Evolutionary conservation across 2,888 invertebrate species (phyloP).

Genomic region (Reticulitermes lucifugus): DNA sequence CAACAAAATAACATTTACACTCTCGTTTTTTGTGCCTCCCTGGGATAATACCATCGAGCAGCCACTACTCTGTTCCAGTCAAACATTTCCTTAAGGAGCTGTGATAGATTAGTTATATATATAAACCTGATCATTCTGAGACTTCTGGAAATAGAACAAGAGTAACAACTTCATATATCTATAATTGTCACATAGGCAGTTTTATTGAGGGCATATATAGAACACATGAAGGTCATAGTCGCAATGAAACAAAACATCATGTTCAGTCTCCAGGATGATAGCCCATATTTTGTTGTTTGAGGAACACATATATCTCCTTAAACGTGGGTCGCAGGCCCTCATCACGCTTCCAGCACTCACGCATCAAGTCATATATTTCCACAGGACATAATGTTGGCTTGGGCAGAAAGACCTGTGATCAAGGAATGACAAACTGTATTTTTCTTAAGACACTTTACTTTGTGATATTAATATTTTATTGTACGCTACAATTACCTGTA

Average conservation of each 20-base stretch:
- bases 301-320: slow-evolving; percentile 76
- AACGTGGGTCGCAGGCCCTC: slow-evolving; percentile 71
- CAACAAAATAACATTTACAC: too few species aligned
- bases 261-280: slow-evolving; percentile 62
- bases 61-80: too few species aligned
- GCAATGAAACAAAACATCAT: neutral
- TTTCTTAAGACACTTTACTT: too few species aligned
- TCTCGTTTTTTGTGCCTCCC: too few species aligned
- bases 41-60: too few species aligned
- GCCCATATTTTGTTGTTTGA: slow-evolving; percentile 72
- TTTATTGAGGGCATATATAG: slow-evolving; percentile 4
- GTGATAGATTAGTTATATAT: neutral
- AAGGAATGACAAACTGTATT: neutral
- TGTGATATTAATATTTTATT: neutral
- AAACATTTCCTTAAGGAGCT: too few species aligned
- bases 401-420: slow-evolving; percentile 70
- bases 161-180: neutral
- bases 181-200: neutral
- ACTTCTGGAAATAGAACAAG: neutral
- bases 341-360: slow-evolving; percentile 75
- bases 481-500: slow-evolving; percentile 65
- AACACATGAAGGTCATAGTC: slow-evolving; percentile 8
- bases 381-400: slow-evolving; percentile 81
- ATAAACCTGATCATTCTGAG: neutral
- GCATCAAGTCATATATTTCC: slow-evolving; percentile 81